A percentile compares a stretch with the other conserved stretches of the same genome.
These are phyloP conservation scores for Exaiptasia diaphana DNA, from an alignment of 64 coral and sea anemone genomes.

Conservation along the genomic window DNA sequence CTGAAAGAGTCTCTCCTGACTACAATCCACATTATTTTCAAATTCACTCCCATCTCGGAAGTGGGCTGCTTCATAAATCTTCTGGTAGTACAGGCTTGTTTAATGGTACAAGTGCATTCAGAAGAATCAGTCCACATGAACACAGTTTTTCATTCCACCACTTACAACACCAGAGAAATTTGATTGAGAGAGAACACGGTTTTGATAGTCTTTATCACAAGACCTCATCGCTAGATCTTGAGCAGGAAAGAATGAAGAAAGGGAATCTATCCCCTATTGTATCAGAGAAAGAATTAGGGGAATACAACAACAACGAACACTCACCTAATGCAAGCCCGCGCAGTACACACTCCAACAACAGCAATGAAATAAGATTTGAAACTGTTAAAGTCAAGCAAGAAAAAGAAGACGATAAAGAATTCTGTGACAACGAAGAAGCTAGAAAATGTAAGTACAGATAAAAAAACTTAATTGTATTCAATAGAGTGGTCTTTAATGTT, in stretches of 20 bases:
- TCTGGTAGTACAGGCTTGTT: slow-evolving; percentile 69
- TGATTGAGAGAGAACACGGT: slow-evolving; percentile 68
- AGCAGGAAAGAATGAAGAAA: slow-evolving; percentile 44
- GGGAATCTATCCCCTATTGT: slow-evolving; percentile 57
- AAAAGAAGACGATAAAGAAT: slow-evolving; percentile 47
- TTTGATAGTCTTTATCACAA: slow-evolving; percentile 68
- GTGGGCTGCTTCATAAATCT: slow-evolving; percentile 74
- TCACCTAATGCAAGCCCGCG: slow-evolving; percentile 58
- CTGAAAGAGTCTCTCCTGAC: slow-evolving; percentile 80
- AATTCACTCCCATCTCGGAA: slow-evolving; percentile 75
- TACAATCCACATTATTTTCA: slow-evolving; percentile 77
- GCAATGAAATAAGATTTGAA: slow-evolving; percentile 30
- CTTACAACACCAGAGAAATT: slow-evolving; percentile 71
- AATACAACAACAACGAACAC: slow-evolving; percentile 22
- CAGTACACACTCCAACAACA: slow-evolving; percentile 30
- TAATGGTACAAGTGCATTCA: slow-evolving; percentile 84
- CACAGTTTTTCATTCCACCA: slow-evolving; percentile 83
- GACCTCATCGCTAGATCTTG: slow-evolving; percentile 45
- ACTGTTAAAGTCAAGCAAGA: slow-evolving; percentile 64
- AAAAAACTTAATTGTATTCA: background rate
- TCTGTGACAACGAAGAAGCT: slow-evolving; percentile 36
- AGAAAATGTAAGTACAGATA: slow-evolving; percentile 2
- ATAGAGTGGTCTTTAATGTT: background rate
- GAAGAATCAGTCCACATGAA: slow-evolving; percentile 77
- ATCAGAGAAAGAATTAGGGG: slow-evolving; percentile 39